Base-by-base conservation (phyloP, 92 coral and sea anemone genomes). In the Blastomussa wellsi region DNA sequence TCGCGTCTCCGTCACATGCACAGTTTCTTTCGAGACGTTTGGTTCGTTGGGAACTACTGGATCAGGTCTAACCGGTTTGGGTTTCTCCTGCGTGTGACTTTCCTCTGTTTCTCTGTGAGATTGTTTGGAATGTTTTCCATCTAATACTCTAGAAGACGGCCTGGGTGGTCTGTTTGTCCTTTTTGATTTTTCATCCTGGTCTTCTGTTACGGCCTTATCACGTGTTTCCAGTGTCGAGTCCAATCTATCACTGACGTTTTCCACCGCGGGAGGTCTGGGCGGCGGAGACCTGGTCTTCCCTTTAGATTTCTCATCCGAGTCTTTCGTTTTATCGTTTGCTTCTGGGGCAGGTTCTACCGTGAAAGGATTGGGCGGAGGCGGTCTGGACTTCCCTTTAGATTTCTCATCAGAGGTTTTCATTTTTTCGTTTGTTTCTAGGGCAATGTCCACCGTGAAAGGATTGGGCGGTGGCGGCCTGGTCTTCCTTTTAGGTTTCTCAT, bases 51-150 rank as follows among this genome's bases (percentile, higher is more conserved):
- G 42, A 36, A 31, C 88, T 32, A 87, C 65, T 5, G 97, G 85
- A n/a, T 90, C 88, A 32, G 98, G 98, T 57, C 95, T 88, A 16
- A 89, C 82, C 11, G 92, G 94, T 81, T 87, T 92, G 22, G 83
- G 75, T 53, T 85, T 93, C 41, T 88, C 74, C 20, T 77, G 82
- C 36, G 64, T 73, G n/a, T 13, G 52, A 55, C 68, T 31, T 51
- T 83, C 55, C 1, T 9, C 74, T 17, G 80, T 38, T 41, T 48
- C 72, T 9, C 41, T 47, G 24, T 31, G 79, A 20, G 20, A 39
- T 2, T 83, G 41, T 41, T 74, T 83, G 12, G 68, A 41, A 31
- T 49, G 49, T 35, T 62, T 39, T 11, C 55, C 37, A 31, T 88
- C 91, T 17, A 68, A 22, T 20, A 33, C 41, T 33, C 47, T 78